Base-by-base conservation (phyloP, 2,797 vertebrate species). In the Sparidentex hasta region DNA sequence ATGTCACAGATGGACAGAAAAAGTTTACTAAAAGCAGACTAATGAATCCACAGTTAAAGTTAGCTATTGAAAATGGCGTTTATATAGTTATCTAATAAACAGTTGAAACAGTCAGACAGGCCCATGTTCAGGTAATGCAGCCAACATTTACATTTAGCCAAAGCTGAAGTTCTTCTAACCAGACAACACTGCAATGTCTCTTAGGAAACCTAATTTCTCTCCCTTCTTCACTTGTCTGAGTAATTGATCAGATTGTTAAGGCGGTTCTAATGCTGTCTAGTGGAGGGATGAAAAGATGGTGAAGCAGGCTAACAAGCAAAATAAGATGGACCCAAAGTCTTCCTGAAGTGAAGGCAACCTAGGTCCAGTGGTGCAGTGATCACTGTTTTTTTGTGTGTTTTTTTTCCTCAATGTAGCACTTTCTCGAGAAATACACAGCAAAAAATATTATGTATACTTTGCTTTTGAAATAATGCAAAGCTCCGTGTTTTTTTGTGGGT, bases 241-340 rank as follows among this genome's bases (percentile, higher is more conserved):
- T 48, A 67, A 73, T 73, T 65, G 29, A 74, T 80, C 18, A 21
- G 51, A 4, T 38, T 4, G 3, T 8, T 17, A 48, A 58, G n/a
- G 23, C 54, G 61, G 3, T 18, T 80, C 55, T 46, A 18, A 11
- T 18, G 48, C 20, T 58, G 46, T 17, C 77, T 51, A 58, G 46
- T 33, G n/a, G 5, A 74, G 51, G 14, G n/a, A 65, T 43, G 41
- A 38, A 23, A 48, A 38, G 47, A 61, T 65, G 27, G 13, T 23
- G 6, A 21, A 56, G 41, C 50, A 25, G 21, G 43, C 11, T 57
- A 38, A 66, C 21, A 4, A 38, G 11, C 52, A 41, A 50, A 29
- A 61, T 43, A 14, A 74, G 46, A 43, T n/a, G 25, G 43, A 44
- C 48, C 27, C 16, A 18, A 14, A 48, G 41, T 20, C 20, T n/a